These are phyloP conservation scores for Drosophila melanica DNA, from an alignment of 1,140 invertebrate genomes.

Conservation along the genomic window DNA sequence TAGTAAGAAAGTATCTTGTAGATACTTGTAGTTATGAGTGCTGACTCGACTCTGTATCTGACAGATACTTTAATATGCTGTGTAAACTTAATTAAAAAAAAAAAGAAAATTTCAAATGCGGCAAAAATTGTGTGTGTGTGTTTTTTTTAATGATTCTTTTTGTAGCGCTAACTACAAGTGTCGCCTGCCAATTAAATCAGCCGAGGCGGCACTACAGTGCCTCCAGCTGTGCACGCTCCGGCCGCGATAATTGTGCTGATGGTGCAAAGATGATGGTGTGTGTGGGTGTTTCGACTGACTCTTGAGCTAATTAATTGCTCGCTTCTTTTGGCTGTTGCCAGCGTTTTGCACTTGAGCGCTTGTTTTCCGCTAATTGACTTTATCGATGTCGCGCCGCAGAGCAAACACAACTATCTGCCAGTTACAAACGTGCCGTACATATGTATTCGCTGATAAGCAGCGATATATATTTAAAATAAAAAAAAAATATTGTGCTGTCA, in stretches of 20 bases:
- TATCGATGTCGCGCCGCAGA: conserved; percentile 68
- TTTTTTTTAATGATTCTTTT: too few species aligned
- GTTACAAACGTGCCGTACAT: conserved; percentile 20
- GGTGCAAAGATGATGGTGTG: neutral
- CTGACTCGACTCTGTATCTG: conserved; percentile 13
- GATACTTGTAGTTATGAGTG: neutral
- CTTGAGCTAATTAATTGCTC: conserved; percentile 70
- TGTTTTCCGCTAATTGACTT: conserved; percentile 76
- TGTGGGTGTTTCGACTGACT: conserved; percentile 3
- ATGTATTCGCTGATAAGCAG: conserved; percentile 7
- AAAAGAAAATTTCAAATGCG: neutral
- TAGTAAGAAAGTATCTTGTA: conserved; percentile 1
- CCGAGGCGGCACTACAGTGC: neutral
- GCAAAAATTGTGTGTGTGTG: too few species aligned
- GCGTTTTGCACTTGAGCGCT: conserved; percentile 55
- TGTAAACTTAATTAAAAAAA: conserved; percentile 27
- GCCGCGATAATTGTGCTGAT: conserved; percentile 1
- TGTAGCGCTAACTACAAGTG: conserved; percentile 16
- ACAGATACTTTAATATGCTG: conserved; percentile 3
- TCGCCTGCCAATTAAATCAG: conserved; percentile 28
- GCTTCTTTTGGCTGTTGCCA: conserved; percentile 33
- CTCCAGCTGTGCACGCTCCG: neutral
- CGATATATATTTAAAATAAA: neutral
- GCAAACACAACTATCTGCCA: conserved; percentile 73
- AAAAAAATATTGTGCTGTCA: neutral